Percentiles rank a stretch among this genome's conserved stretches.
Conservation (phyloP, 2,797 vertebrate species). For the Neosalanx taihuensis region DNA sequence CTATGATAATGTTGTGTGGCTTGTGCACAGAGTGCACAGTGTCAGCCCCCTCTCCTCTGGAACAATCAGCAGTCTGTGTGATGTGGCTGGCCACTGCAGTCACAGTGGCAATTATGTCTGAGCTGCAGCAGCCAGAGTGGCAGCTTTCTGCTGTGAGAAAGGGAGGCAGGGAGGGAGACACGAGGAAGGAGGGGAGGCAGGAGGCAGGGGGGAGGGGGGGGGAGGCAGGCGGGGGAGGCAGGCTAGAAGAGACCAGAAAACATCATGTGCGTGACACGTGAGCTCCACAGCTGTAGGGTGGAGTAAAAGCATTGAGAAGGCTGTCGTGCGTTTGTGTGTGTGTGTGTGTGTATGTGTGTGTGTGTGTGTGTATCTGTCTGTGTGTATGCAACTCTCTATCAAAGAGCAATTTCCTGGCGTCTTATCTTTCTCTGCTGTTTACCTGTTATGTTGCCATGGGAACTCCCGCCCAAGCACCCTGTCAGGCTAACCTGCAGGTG, state of each 20-base stretch:
- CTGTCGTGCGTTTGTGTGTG: slow-evolving; percentile 21
- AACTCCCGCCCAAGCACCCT: slow-evolving; percentile 40
- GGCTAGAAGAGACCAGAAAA: background rate
- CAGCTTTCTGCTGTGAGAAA: slow-evolving; percentile 50
- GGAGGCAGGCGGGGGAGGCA: background rate
- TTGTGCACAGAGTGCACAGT: slow-evolving; percentile 57
- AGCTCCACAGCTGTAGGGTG: slow-evolving; percentile 65
- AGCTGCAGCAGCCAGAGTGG: slow-evolving; percentile 47
- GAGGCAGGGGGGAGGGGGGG: slow-evolving; percentile 27
- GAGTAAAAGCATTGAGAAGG: slow-evolving; percentile 34
- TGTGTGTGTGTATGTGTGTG: slow-evolving; percentile 19
- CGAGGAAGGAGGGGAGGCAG: slow-evolving; percentile 25
- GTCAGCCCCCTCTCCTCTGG: slow-evolving; percentile 42
- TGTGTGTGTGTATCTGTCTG: slow-evolving; percentile 1
- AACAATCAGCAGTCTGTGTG: slow-evolving; percentile 67
- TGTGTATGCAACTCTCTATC: slow-evolving; percentile 15
- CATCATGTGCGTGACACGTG: background rate
- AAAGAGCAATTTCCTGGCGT: slow-evolving; percentile 10
- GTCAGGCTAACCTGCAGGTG: slow-evolving; percentile 35
- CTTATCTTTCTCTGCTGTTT: slow-evolving; percentile 63
- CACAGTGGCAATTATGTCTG: slow-evolving; percentile 67
- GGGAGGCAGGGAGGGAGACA: slow-evolving; percentile 22
- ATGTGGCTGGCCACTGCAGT: slow-evolving; percentile 52
- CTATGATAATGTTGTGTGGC: slow-evolving; percentile 52
- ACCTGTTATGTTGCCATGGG: slow-evolving; percentile 71